Evolutionary conservation across 2,888 invertebrate species (phyloP).

Genomic region (Chironomus tentans): DNA sequence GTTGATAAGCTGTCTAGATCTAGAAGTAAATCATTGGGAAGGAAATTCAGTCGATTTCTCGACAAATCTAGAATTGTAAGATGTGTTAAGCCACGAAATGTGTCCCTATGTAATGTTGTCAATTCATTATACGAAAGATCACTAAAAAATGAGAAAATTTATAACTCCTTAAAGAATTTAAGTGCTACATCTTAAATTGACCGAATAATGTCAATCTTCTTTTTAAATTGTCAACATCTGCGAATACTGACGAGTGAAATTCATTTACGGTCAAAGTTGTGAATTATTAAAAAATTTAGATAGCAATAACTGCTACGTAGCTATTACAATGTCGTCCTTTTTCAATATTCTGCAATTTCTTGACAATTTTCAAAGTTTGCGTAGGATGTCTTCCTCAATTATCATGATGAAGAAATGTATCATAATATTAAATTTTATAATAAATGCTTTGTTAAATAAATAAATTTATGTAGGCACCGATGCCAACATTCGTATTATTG

Average conservation of each 20-base stretch:
- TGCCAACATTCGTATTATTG: no score
- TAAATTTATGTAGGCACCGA: neutral
- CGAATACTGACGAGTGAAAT: neutral
- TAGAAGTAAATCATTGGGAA: conserved; percentile 53
- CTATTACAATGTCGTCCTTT: no score
- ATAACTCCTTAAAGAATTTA: no score
- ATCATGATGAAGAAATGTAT: no score
- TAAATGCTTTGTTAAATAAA: neutral
- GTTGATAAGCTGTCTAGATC: conserved; percentile 49
- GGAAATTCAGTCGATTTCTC: conserved; percentile 53
- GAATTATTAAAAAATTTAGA: no score
- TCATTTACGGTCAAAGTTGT: no score
- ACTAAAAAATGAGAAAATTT: conserved; percentile 37
- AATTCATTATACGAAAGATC: conserved; percentile 60
- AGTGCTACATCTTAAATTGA: no score
- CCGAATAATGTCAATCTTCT: no score
- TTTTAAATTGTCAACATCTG: conserved; percentile 31
- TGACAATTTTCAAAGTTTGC: no score
- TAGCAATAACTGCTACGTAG: no score
- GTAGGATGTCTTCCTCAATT: no score
- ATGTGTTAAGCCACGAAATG: conserved; percentile 50
- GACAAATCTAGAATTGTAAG: conserved; percentile 56
- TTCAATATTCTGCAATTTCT: no score
- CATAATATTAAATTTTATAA: neutral
- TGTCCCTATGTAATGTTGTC: conserved; percentile 53